phyloP scores from a whole-genome alignment of 2,113 vertebrate genomes.

The Odontophorus gujanensis region DNA sequence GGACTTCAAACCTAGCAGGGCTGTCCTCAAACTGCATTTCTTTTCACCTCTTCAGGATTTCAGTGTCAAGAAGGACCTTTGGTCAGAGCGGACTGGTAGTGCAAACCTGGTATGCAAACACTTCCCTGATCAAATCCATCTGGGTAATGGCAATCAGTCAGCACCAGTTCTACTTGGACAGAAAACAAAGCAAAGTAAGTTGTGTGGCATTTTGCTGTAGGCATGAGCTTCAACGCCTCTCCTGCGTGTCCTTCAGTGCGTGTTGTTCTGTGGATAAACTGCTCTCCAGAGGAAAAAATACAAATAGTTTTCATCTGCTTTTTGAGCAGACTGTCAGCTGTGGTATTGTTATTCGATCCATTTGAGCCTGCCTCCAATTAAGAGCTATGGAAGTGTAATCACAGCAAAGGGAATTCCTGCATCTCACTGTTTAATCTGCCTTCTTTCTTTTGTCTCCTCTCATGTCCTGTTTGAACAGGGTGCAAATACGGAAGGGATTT shows the following conservation, averaged over 20 bases:
- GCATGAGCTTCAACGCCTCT: not conserved
- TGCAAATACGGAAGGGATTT: not conserved
- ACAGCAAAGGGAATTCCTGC: constrained; percentile 11
- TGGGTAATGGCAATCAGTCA: constrained; percentile 99
- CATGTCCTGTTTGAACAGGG: not conserved
- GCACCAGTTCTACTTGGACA: constrained; percentile 98
- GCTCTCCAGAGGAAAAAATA: constrained; percentile 1
- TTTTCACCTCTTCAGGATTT: constrained; percentile 80
- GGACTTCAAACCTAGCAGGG: not conserved
- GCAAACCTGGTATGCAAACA: constrained; percentile 97
- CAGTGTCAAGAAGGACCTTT: constrained; percentile 91
- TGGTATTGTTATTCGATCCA: not conserved
- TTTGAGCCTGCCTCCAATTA: constrained; percentile 25
- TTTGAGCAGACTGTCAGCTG: not conserved
- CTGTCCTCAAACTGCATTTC: not conserved
- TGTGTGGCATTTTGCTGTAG: not conserved
- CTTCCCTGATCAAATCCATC: constrained; percentile 98
- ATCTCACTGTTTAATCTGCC: not conserved
- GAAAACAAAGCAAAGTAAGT: constrained; percentile 97
- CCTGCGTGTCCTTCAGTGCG: not conserved
- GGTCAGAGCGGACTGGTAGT: constrained; percentile 93
- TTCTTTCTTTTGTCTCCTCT: constrained; percentile 15
- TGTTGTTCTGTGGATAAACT: not conserved
- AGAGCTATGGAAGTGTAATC: not conserved
- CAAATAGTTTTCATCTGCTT: not conserved